Conservation (phyloP, 1,140 invertebrate genomes). For the Goniozus legneri region DNA sequence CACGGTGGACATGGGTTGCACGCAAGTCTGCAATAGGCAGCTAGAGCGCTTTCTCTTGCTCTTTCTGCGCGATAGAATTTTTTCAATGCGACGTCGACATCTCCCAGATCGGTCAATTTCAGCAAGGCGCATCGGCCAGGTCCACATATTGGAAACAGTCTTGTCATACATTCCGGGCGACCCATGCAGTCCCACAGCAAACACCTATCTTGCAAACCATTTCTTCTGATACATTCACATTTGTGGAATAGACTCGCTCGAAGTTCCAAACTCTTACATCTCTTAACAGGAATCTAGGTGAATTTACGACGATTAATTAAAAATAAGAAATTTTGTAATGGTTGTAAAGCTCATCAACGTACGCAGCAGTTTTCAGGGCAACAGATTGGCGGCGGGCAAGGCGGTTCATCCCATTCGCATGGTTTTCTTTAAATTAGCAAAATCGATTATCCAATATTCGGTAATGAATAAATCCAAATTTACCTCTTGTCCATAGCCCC, state of each 20-base stretch:
- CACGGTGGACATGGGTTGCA: conserved; percentile 16
- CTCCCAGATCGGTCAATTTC: conserved; percentile 43
- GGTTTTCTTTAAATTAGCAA: conserved; percentile 34
- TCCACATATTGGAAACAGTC: conserved; percentile 64
- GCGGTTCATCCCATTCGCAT: conserved; percentile 46
- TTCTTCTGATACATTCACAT: conserved; percentile 72
- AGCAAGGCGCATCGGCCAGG: conserved; percentile 53
- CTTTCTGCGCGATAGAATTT: conserved; percentile 38
- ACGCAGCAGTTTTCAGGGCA: conserved; percentile 7
- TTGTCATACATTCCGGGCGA: conserved; percentile 63
- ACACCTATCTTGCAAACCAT: conserved; percentile 73
- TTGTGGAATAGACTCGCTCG: conserved; percentile 64
- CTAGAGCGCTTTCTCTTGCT: conserved; percentile 31
- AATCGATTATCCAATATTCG: conserved; percentile 3
- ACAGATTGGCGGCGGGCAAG: conserved; percentile 24
- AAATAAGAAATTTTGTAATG: no score
- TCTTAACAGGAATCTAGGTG: conserved; percentile 28
- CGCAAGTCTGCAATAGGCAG: conserved; percentile 36
- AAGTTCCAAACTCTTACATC: conserved; percentile 63
- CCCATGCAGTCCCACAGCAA: conserved; percentile 66
- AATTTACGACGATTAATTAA: no score
- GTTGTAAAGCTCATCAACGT: no score
- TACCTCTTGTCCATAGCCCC: conserved; percentile 44
- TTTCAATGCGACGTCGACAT: conserved; percentile 29
- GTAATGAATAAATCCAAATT: conserved; percentile 1